These are phyloP conservation scores for Cyphomyrmex costatus DNA, from an alignment of 1,140 invertebrate species.

Conservation along the genomic window DNA sequence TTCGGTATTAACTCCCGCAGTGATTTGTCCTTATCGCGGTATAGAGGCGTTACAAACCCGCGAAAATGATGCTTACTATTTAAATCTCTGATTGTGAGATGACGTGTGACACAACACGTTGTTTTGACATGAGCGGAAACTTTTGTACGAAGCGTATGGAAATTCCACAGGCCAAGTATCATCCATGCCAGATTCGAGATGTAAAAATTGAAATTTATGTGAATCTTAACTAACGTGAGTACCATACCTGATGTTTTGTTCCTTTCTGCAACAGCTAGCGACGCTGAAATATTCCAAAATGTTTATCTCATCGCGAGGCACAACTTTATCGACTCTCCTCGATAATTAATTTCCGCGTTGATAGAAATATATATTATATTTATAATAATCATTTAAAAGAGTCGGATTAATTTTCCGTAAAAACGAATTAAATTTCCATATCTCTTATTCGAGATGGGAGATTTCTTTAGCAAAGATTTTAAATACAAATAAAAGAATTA, in stretches of 20 bases:
- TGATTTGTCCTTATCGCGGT: constrained; percentile 47
- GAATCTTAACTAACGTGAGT: no score
- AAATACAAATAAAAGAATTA: constrained; percentile 12
- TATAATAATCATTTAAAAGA: neutral
- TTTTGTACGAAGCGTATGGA: no score
- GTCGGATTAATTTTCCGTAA: neutral
- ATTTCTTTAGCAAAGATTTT: neutral
- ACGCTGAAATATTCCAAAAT: no score
- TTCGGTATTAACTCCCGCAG: constrained; percentile 33
- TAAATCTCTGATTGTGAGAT: constrained; percentile 17
- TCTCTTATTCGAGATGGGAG: neutral
- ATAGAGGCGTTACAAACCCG: neutral
- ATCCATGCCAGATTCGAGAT: no score
- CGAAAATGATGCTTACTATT: constrained; percentile 1
- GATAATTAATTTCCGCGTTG: neutral
- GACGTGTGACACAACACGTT: neutral
- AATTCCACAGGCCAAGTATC: no score
- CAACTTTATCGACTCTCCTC: no score
- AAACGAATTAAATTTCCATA: neutral
- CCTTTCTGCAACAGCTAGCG: neutral
- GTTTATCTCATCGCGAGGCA: no score
- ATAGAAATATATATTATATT: neutral
- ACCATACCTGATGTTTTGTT: no score
- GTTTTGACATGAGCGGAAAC: neutral
- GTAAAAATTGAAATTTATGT: no score